Base-by-base conservation (phyloP, 1,140 invertebrate genomes). In the Aphelenchoides besseyi region DNA sequence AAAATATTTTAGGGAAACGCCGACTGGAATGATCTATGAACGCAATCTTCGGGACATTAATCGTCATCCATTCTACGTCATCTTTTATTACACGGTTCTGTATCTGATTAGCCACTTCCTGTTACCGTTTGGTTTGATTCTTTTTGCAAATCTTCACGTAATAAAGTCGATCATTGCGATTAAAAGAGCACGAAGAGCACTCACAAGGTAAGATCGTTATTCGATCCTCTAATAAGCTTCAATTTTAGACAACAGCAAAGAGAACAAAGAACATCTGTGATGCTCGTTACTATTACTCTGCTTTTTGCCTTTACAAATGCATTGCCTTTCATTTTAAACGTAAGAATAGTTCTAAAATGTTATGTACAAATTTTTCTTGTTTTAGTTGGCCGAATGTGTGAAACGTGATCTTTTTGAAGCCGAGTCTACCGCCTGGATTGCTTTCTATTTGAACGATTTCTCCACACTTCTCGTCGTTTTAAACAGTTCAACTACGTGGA, bases 21-120 rank as follows among this genome's bases (percentile, higher is more conserved):
- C 30, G 5, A 59, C 67, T 33, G 77, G 72, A 33, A 55, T 78
- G 9, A 48, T 29, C 41, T 81, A 80, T 52, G 68, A 77, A 57
- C 69, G 79, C 35, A 75, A 82, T 62, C 52, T 81, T 2, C 70
- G 80, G 12, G 71, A 82, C 59, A 37, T 76, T 28, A 36, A 33
- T 23, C 26, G 36, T 32, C 78, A 79, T 64, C 77, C 77, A 30
- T 55, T 30, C 23, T 79, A 79, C 63, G 67, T 80, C 36, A 5
- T 83, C 35, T 73, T 76, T 30, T 82, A 82, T 57, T 82, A 75
- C 52, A 82, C 80, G 18, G 64, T 75, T 41, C 55, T 75, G 16
- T 82, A 80, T 54, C 62, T 82, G 3, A 52, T 82, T 29, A 83
- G 81, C 12, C 80, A 82, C 41, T 82, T 82, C 53, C n/a, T 83